Evolutionary conservation across 2,888 invertebrate species (phyloP), one percentile per base, ranked within the genome.

Genomic region (Amiota mariae): DNA sequence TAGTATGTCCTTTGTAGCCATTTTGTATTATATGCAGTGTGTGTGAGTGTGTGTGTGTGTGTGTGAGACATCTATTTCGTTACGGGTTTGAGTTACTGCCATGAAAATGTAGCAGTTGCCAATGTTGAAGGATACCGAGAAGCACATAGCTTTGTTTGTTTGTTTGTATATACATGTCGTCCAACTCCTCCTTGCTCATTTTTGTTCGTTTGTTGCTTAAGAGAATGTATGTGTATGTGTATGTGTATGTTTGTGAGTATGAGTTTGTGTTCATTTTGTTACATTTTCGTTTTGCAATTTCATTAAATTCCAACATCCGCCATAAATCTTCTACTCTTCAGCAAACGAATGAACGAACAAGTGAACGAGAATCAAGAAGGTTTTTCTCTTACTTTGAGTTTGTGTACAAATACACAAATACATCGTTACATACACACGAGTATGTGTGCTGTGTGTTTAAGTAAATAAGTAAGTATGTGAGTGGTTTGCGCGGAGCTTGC

Each of bases 241-340:
- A 75, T 76, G 66, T 77, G 66, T 72, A 64, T 75, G n/a, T 70
- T 20, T 59, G 63, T 63, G 51, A 75, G 59, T 73, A 15, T 72
- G 72, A 72, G 73, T 72, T 66, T 76, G 68, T 77, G 49, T 77
- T 68, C 76, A 72, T 78, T 78, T 78, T 87, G 85, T 84, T 87
- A 87, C 85, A 86, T 88, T 89, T 88, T 89, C 89, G 88, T 89
- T 89, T 89, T 89, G 89, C 88, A 89, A 89, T 89, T 89, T 89
- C 88, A 89, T 89, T 89, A 89, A 89, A 89, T 89, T 89, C 89
- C 89, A 89, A 87, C 90, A 89, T 89, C 89, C 89, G 88, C 89
- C 87, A 89, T 89, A 89, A 89, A 89, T 89, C 89, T 89, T 89
- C 89, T 89, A 85, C 87, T 84, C 87, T 86, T 84, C 85, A 85